Conservation (phyloP, 2,888 invertebrate genomes). For the Steinernema scapterisci region DNA sequence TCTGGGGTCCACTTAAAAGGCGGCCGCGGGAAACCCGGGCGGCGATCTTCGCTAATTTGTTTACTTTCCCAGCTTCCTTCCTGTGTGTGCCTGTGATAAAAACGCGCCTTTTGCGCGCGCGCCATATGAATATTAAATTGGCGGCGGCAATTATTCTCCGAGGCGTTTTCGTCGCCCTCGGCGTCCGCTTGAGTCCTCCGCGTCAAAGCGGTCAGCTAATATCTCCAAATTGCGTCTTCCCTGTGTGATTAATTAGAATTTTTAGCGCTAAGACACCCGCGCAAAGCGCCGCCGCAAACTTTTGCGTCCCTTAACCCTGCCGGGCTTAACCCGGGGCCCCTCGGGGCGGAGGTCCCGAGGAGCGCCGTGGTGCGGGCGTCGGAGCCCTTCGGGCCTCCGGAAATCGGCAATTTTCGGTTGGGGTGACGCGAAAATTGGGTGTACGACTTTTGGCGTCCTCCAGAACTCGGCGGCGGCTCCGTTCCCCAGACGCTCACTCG, state of each 20-base stretch:
- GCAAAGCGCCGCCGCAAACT: neutral
- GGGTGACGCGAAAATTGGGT: neutral
- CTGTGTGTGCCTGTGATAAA: conserved; percentile 1
- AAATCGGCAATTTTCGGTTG: conserved; percentile 28
- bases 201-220: neutral
- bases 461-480: neutral
- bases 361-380: too few relatives aligned
- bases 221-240: conserved; percentile 6
- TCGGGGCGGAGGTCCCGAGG: conserved; percentile 17
- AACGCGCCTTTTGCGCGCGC: conserved; percentile 4
- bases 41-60: conserved; percentile 26
- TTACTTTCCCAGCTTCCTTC: neutral
- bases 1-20: conserved; percentile 17
- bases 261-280: conserved; percentile 13
- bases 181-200: neutral
- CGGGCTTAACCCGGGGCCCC: conserved; percentile 25
- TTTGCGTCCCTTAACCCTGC: neutral
- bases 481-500: neutral
- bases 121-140: conserved; percentile 31
- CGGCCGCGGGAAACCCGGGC: neutral
- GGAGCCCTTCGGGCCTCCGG: conserved; percentile 1
- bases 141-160: conserved; percentile 15
- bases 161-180: conserved; percentile 19
- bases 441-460: conserved; percentile 6
- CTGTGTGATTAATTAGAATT: conserved; percentile 28